A percentile compares a stretch with the other conserved stretches of the same genome.
Evolutionary conservation across 2,888 invertebrate species (phyloP).

Genomic region (Spilosoma lubricipeda): DNA sequence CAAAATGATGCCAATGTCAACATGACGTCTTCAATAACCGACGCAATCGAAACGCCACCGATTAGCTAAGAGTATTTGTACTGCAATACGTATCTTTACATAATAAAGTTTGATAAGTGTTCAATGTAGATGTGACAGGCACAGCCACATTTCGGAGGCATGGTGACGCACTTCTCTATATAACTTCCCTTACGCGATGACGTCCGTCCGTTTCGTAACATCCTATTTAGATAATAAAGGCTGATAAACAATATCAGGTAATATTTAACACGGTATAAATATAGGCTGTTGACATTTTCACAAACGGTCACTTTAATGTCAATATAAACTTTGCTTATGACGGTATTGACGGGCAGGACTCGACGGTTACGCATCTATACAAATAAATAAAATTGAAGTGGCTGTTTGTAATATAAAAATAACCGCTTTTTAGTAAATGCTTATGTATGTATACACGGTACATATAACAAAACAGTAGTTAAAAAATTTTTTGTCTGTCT

Average conservation of each 20-base stretch:
- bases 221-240: constrained; percentile 72
- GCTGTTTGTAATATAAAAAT: too few relatives aligned
- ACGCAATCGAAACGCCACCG: constrained; percentile 20
- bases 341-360: constrained; percentile 37
- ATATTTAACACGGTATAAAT: constrained; percentile 57
- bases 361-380: constrained; percentile 23
- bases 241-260: constrained; percentile 63
- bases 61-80: constrained; percentile 43
- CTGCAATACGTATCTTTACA: constrained; percentile 37
- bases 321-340: constrained; percentile 43
- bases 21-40: not conserved
- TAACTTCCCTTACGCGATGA: constrained; percentile 65
- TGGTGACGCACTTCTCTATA: constrained; percentile 68
- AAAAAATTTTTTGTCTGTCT: too few relatives aligned
- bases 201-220: constrained; percentile 71
- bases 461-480: too few relatives aligned
- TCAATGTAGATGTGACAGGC: constrained; percentile 50
- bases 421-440: too few relatives aligned
- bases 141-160: constrained; percentile 57
- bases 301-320: constrained; percentile 56
- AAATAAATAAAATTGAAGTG: too few relatives aligned
- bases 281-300: constrained; percentile 63
- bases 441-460: too few relatives aligned
- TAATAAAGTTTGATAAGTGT: constrained; percentile 40
- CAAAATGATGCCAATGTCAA: constrained; percentile 6